These are phyloP conservation scores for Lasioglossum figueresi DNA, from an alignment of 2,888 invertebrate species.

Conservation along the genomic window DNA sequence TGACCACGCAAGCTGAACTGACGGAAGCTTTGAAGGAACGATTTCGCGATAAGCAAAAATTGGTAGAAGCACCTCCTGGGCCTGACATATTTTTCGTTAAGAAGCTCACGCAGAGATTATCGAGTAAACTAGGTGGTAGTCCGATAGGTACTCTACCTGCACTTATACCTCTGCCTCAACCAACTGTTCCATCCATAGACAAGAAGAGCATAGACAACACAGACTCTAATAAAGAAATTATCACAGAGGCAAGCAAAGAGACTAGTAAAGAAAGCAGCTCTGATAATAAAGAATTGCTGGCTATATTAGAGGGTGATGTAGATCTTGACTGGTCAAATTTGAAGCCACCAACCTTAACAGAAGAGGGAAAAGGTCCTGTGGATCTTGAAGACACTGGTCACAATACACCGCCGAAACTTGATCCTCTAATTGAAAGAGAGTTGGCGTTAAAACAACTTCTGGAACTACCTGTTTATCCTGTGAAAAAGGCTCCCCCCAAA, in stretches of 20 bases:
- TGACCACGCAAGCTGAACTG: constrained; percentile 85
- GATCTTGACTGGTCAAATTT: constrained; percentile 83
- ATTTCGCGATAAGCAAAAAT: constrained; percentile 83
- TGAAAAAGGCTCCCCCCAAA: constrained; percentile 67
- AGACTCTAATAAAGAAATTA: constrained; percentile 64
- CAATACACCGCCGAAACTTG: constrained; percentile 76
- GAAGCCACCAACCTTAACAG: constrained; percentile 72
- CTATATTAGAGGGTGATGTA: constrained; percentile 86
- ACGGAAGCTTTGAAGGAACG: constrained; percentile 85
- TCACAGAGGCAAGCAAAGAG: constrained; percentile 38
- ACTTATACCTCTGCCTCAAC: constrained; percentile 69
- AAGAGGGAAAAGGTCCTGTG: constrained; percentile 60
- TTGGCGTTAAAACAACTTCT: constrained; percentile 86
- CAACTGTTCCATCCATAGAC: constrained; percentile 40
- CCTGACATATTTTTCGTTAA: constrained; percentile 85
- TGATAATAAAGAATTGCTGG: constrained; percentile 85
- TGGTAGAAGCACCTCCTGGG: constrained; percentile 81
- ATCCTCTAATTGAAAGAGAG: constrained; percentile 85
- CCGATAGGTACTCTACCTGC: constrained; percentile 67
- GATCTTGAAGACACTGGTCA: constrained; percentile 49
- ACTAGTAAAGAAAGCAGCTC: constrained; percentile 71
- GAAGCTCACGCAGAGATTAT: constrained; percentile 85
- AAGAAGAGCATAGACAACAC: constrained; percentile 52
- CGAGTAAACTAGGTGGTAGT: constrained; percentile 82
- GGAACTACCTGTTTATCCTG: constrained; percentile 82